These are phyloP conservation scores for Tenebrosternarchus preto DNA, from an alignment of 2,113 vertebrate genomes.

Conservation along the genomic window DNA sequence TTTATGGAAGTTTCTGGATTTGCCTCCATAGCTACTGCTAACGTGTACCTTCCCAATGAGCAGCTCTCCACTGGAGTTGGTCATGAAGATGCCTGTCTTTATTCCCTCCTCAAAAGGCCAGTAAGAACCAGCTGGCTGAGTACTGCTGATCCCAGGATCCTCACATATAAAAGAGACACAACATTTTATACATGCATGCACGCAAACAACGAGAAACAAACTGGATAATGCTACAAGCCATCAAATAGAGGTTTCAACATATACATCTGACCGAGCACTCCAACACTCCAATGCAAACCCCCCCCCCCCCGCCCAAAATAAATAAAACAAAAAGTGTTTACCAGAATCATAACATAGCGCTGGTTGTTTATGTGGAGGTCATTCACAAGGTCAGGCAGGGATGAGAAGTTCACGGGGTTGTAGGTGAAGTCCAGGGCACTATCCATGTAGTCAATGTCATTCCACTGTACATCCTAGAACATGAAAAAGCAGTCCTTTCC, in stretches of 20 bases:
- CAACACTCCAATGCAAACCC: too few relatives aligned
- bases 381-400: conserved; percentile 79
- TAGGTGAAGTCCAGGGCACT: conserved; percentile 81
- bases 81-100: conserved; percentile 81
- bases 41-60: conserved; percentile 82
- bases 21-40: too few relatives aligned
- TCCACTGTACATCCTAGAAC: conserved; percentile 81
- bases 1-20: too few relatives aligned
- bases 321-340: conserved; percentile 54
- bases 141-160: conserved; percentile 87
- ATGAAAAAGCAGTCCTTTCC: background rate
- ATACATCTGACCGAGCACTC: too few relatives aligned
- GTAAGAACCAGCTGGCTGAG: conserved; percentile 75
- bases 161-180: conserved; percentile 51
- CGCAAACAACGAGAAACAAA: background rate
- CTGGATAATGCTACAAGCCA: too few relatives aligned
- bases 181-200: background rate
- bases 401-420: conserved; percentile 70
- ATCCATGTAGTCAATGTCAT: conserved; percentile 87
- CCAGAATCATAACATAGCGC: conserved; percentile 82
- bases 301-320: too few relatives aligned
- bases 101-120: conserved; percentile 84
- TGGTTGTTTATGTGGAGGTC: conserved; percentile 75
- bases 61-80: conserved; percentile 72
- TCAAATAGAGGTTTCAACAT: too few relatives aligned